Base-by-base conservation (phyloP, 1,140 invertebrate species). In the Caenorhabditis remanei region DNA sequence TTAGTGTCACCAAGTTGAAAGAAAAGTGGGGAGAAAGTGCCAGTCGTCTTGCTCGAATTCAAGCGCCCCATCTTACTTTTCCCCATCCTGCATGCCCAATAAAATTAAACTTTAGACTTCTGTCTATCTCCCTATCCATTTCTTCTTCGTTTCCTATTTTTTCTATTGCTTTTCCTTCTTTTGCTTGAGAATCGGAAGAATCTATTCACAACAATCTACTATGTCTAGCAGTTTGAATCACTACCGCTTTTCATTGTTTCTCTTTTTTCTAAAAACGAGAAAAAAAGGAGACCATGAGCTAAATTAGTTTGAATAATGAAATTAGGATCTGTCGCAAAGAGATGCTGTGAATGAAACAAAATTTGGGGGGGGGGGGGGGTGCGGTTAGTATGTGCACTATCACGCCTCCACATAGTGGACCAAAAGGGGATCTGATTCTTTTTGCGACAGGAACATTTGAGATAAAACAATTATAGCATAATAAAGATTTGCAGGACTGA, bases 61-160 rank as follows among this genome's bases (percentile, higher is more conserved):
- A 79, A 53, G 46, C 65, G n/a, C 46, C 46, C n/a, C 46, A 48
- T 79, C 71, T 79, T 79, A 79, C 46, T 79, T 79, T 53, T 79
- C 46, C 24, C n/a, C 71, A 14, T 24, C 71, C 13, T 43, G 40
- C 40, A n/a, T 79, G 43, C 71, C 71, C 46, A 79, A 79, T 79
- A 79, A 79, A 79, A 79, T 79, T 79, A 79, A 79, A 79, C 71
- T 79, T 79, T 79, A 79, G 71, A 79, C 71, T 79, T 79, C 43
- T 79, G 71, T 79, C 71, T 79, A 71, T 71, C 65, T 71, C 21
- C 41, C 65, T 46, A 71, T 71, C 71, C 46, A 50, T 79, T 50
- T n/a, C 71, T 41, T 79, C 43, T 71, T 71, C 65, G 41, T 43
- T 71, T 48, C 41, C 41, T 79, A 50, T 41, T 79, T 50, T 24